Percentiles rank a stretch among this genome's conserved stretches.
Conservation (phyloP, 2,888 invertebrate genomes). For the Leptodirus hochenwartii region DNA sequence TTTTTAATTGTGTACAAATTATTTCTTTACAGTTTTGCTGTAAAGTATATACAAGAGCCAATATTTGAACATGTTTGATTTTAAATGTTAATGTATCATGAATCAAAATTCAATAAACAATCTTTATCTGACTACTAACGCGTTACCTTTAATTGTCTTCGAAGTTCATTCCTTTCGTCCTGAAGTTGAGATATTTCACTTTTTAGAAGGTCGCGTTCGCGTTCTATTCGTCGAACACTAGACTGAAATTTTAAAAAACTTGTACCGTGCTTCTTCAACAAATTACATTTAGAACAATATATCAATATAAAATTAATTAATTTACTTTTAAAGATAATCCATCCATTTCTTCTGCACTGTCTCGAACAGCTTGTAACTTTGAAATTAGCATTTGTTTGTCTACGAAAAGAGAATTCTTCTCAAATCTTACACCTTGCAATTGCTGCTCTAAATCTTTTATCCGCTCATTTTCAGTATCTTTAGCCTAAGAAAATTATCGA, state of each 20-base stretch:
- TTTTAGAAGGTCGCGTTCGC: constrained; percentile 35
- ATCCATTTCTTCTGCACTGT: constrained; percentile 16
- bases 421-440: constrained; percentile 25
- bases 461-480: constrained; percentile 12
- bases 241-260: constrained; percentile 18
- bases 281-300: constrained; percentile 4
- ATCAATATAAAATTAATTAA: constrained; percentile 6
- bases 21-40: no score
- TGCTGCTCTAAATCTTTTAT: constrained; percentile 15
- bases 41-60: no score
- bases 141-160: constrained; percentile 36
- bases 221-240: constrained; percentile 25
- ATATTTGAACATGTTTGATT: no score
- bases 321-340: constrained; percentile 18
- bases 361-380: constrained; percentile 21
- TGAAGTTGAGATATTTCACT: constrained; percentile 36
- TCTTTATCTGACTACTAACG: no score
- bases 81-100: no score
- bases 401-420: constrained; percentile 25
- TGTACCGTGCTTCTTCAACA: constrained; percentile 6
- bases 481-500: constrained; percentile 3
- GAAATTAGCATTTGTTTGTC: constrained; percentile 28
- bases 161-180: constrained; percentile 37
- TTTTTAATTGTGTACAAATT: no score
- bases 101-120: no score